phyloP scores from a whole-genome alignment of 2,113 vertebrate genomes.

The Theristicus caerulescens region DNA sequence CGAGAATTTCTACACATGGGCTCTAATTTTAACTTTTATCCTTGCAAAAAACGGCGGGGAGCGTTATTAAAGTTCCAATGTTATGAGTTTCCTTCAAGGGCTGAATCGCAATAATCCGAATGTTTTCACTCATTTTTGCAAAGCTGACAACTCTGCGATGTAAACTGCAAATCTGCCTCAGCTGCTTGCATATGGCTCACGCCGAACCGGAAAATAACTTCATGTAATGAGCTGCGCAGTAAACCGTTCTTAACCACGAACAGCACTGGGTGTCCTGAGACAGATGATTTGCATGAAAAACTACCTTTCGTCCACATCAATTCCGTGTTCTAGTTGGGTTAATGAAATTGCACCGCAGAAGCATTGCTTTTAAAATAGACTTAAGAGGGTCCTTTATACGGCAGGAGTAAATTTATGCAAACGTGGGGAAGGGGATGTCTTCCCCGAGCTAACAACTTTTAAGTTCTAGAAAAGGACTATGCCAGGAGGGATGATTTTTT shows the following conservation, averaged over 20 bases:
- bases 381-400: neutral
- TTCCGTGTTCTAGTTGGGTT: neutral
- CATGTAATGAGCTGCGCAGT: neutral
- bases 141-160: conserved; percentile 20
- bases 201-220: neutral
- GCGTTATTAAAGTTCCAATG: neutral
- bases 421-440: neutral
- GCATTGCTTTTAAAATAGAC: neutral
- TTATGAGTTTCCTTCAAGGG: neutral
- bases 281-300: neutral
- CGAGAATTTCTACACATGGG: neutral
- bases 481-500: neutral
- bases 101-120: neutral
- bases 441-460: neutral
- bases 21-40: neutral
- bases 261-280: neutral
- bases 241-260: neutral
- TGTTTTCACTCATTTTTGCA: conserved; percentile 30
- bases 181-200: neutral
- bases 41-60: neutral
- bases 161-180: conserved; percentile 20
- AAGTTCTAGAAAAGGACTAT: neutral
- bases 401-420: neutral
- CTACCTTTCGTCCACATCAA: neutral
- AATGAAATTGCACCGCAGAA: neutral